Evolutionary conservation across 2,113 vertebrate genomes (phyloP).

Genomic region (Crotalus helleri): DNA sequence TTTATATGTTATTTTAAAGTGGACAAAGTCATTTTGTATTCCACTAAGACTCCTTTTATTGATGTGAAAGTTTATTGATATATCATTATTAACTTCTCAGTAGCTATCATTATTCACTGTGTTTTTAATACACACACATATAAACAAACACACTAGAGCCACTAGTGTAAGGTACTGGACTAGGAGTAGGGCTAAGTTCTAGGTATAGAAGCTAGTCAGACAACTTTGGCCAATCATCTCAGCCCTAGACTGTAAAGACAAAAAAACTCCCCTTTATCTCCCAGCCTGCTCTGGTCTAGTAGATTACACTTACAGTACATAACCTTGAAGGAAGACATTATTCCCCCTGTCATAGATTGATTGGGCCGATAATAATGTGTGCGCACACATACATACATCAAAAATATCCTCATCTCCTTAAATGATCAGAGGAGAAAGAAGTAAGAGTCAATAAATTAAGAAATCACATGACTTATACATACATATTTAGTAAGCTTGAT

Average conservation of each 20-base stretch:
- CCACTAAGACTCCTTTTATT: not conserved
- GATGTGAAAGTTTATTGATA: constrained; percentile 20
- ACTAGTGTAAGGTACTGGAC: not conserved
- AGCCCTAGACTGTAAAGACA: not conserved
- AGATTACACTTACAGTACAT: not conserved
- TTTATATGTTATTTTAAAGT: constrained; percentile 13
- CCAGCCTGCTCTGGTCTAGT: not conserved
- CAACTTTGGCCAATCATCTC: not conserved
- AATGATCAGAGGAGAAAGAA: not conserved
- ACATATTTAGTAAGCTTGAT: not conserved
- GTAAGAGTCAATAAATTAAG: not conserved
- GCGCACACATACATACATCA: not conserved
- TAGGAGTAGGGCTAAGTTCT: not conserved
- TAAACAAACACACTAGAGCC: not conserved
- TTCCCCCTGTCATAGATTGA: not conserved
- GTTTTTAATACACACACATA: not conserved
- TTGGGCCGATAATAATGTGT: not conserved
- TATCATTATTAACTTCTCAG: not conserved
- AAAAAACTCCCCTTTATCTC: not conserved
- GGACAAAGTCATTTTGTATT: rapidly evolving
- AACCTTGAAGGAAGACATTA: not conserved
- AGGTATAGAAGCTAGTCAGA: not conserved
- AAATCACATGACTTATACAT: not conserved
- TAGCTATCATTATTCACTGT: not conserved
- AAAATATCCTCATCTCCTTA: not conserved